phyloP scores from a whole-genome alignment of 2,797 vertebrate genomes.

The Enteromius fasciolatus region DNA sequence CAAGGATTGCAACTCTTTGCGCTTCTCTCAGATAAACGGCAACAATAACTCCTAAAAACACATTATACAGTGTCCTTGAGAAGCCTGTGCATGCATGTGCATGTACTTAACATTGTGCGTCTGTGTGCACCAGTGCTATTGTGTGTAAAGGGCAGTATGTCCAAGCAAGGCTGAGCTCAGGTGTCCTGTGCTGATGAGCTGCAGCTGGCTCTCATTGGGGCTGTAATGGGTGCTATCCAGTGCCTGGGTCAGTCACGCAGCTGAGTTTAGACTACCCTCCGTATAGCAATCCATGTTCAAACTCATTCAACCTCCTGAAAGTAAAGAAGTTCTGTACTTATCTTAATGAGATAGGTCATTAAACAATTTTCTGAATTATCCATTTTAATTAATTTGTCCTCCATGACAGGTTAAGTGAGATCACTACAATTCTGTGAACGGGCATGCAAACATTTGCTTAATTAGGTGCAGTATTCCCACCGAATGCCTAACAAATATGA shows the following conservation, averaged over 20 bases:
- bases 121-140: conserved; percentile 35
- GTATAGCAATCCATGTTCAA: conserved; percentile 32
- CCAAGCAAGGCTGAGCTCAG: conserved; percentile 55
- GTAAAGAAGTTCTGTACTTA: conserved; percentile 16
- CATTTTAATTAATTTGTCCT: conserved; percentile 12
- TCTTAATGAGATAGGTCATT: conserved; percentile 14
- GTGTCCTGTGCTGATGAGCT: conserved; percentile 59
- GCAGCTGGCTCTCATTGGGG: conserved; percentile 55
- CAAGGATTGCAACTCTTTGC: conserved; percentile 31
- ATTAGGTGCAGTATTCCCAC: not conserved
- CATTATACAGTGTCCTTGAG: conserved; percentile 32
- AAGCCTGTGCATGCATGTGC: conserved; percentile 22
- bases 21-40: conserved; percentile 30
- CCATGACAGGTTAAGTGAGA: not conserved
- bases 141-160: conserved; percentile 42
- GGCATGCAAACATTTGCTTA: not conserved
- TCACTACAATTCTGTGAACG: not conserved
- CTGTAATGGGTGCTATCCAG: conserved; percentile 56
- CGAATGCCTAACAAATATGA: not conserved
- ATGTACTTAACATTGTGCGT: conserved; percentile 19
- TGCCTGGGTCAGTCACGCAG: conserved; percentile 54
- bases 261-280: conserved; percentile 42
- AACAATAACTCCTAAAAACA: conserved; percentile 21
- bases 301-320: conserved; percentile 27
- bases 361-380: conserved; percentile 20